phyloP scores from a whole-genome alignment of 1,140 invertebrate genomes.

The Pinna nobilis region DNA sequence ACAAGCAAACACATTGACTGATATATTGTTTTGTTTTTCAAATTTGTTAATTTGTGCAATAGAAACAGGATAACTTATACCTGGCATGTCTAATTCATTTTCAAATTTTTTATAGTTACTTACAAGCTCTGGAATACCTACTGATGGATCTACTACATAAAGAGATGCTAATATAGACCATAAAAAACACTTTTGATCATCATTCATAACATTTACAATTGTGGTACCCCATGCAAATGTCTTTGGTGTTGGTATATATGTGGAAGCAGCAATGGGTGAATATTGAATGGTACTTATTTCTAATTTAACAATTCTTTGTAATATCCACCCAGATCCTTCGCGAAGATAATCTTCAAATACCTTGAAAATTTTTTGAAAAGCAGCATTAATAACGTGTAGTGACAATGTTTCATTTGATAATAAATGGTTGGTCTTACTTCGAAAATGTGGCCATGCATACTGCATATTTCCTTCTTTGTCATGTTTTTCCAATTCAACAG shows the following conservation, averaged over 20 bases:
- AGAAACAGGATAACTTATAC: background rate
- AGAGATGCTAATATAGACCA: constrained; percentile 15
- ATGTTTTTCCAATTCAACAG: background rate
- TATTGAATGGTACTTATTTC: background rate
- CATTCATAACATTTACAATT: constrained; percentile 16
- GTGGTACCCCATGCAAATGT: background rate
- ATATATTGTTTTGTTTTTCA: constrained; percentile 14
- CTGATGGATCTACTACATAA: background rate
- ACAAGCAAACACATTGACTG: constrained; percentile 25
- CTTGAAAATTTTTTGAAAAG: background rate
- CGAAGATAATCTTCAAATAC: constrained; percentile 12
- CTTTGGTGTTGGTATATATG: background rate
- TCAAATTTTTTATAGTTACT: constrained; percentile 7
- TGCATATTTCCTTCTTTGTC: background rate
- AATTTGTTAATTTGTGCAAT: constrained; percentile 7
- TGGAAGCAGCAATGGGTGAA: constrained; percentile 1
- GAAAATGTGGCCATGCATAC: background rate
- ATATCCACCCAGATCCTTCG: constrained; percentile 7
- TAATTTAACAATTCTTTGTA: constrained; percentile 7
- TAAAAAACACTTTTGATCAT: constrained; percentile 11
- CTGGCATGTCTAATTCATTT: constrained; percentile 14
- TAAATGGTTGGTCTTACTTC: background rate
- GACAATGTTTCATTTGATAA: background rate
- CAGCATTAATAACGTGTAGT: background rate
- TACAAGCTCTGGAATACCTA: background rate